Evolutionary conservation across 2,888 invertebrate species (phyloP).

Genomic region (Agrochola macilenta): DNA sequence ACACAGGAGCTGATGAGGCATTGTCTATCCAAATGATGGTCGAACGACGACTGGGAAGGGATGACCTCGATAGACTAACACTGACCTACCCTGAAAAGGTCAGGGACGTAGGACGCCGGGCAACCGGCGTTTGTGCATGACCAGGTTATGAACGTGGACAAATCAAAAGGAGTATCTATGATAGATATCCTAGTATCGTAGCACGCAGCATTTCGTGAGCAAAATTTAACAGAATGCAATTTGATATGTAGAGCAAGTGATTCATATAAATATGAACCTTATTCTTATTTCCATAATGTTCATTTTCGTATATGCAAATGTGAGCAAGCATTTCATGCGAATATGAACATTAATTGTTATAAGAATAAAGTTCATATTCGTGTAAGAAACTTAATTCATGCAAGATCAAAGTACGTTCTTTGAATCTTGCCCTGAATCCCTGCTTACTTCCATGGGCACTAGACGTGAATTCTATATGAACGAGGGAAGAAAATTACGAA

Average conservation of each 20-base stretch:
- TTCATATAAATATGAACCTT: background rate
- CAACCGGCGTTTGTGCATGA: too few species aligned
- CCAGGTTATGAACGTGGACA: too few species aligned
- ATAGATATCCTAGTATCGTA: background rate
- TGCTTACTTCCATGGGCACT: background rate
- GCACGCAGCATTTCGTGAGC: too few species aligned
- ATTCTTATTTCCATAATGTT: too few species aligned
- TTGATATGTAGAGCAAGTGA: background rate
- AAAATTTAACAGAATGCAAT: background rate
- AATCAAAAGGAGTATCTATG: background rate
- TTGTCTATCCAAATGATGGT: background rate
- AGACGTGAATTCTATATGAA: background rate
- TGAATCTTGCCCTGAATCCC: background rate
- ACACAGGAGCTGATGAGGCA: background rate
- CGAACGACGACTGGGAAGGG: too few species aligned
- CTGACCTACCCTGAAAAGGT: constrained; percentile 17
- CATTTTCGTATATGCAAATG: background rate
- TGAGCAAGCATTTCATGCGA: background rate
- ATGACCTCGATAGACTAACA: background rate
- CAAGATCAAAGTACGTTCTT: background rate
- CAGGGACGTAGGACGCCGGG: background rate
- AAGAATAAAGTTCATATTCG: background rate
- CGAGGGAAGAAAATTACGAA: background rate
- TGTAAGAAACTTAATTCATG: background rate
- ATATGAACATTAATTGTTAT: background rate